Percentiles rank a stretch among this genome's conserved stretches.
Conservation (phyloP, 2,888 invertebrate genomes). For the Hemistola chrysoprasaria region DNA sequence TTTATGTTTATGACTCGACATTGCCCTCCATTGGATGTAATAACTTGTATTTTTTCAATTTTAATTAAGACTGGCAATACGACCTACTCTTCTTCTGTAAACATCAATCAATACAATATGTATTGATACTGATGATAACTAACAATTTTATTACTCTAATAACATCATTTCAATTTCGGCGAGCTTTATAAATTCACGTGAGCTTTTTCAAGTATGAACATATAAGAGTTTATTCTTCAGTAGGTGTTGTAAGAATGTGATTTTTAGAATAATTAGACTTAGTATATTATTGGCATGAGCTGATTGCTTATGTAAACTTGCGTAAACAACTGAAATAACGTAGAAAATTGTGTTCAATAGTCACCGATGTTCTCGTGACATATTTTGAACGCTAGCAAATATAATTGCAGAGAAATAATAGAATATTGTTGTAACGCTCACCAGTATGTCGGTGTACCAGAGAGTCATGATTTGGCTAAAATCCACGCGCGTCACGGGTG, state of each 20-base stretch:
- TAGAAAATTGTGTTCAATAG: neutral
- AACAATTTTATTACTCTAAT: no score
- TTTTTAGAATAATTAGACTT: conserved; percentile 9
- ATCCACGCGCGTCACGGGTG: conserved; percentile 71
- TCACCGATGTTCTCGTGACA: no score
- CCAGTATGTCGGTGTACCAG: conserved; percentile 79
- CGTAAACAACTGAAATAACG: conserved; percentile 13
- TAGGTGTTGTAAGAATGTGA: conserved; percentile 7
- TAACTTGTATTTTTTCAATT: neutral
- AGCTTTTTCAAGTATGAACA: no score
- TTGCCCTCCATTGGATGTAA: conserved; percentile 26
- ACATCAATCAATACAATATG: no score
- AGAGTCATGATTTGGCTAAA: conserved; percentile 76
- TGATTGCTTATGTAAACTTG: conserved; percentile 14
- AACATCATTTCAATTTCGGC: no score
- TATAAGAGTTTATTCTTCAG: no score
- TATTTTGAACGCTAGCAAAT: neutral
- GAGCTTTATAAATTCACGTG: no score
- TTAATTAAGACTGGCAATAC: no score
- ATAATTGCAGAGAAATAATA: conserved; percentile 1
- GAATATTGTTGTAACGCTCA: conserved; percentile 46
- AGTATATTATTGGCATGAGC: conserved; percentile 8
- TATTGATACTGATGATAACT: no score
- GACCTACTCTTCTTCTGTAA: no score
- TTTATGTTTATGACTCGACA: conserved; percentile 33